These are phyloP conservation scores for Pseudopleuronectes americanus DNA, from an alignment of 2,797 vertebrate species.

Conservation along the genomic window DNA sequence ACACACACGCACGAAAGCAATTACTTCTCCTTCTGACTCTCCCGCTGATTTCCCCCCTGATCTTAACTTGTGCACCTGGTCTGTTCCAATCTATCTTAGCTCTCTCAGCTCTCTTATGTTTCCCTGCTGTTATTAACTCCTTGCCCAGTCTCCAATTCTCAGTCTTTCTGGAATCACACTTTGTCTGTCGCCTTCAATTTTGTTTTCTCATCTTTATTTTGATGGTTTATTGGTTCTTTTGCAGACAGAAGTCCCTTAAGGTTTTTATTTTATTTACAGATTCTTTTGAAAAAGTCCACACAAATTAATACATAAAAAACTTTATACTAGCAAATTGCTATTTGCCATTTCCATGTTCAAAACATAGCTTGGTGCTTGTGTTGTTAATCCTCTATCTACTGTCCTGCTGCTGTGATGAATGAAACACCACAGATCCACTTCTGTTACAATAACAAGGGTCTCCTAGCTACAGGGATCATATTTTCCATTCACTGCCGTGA, in stretches of 20 bases:
- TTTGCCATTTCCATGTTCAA: neutral
- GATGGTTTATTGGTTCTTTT: conserved; percentile 4
- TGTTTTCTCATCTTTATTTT: conserved; percentile 16
- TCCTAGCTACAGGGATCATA: neutral
- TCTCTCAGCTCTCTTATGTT: conserved; percentile 17
- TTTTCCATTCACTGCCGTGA: neutral
- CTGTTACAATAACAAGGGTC: conserved; percentile 3
- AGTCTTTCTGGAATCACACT: conserved; percentile 1
- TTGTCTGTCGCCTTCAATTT: neutral
- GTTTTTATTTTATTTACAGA: neutral
- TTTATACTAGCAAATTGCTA: neutral
- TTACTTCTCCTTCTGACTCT: conserved; percentile 37
- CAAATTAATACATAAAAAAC: neutral
- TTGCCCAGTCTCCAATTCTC: conserved; percentile 7
- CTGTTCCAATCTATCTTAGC: conserved; percentile 43
- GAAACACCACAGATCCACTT: conserved; percentile 13
- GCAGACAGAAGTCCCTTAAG: neutral
- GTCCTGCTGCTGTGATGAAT: conserved; percentile 6
- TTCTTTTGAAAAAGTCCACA: neutral
- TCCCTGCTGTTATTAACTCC: conserved; percentile 18
- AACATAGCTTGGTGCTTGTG: neutral
- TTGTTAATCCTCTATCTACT: neutral
- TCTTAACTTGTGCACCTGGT: conserved; percentile 46
- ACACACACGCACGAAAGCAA: conserved; percentile 41
- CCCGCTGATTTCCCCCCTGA: conserved; percentile 56